Base-by-base conservation (phyloP, 2,797 vertebrate genomes). In the Rhinella marina region DNA sequence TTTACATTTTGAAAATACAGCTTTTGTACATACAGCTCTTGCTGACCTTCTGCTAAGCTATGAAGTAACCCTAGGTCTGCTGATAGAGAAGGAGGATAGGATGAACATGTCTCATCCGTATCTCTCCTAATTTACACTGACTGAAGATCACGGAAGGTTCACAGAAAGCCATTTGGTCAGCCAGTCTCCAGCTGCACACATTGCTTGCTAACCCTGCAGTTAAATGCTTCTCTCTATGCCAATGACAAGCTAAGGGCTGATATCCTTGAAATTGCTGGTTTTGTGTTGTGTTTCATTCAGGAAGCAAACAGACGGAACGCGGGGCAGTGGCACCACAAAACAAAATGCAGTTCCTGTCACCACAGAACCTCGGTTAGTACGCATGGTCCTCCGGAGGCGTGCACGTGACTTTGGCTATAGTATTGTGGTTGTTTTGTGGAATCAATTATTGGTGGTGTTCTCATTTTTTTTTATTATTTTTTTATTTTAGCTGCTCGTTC, bases 211-310 rank as follows among this genome's bases (percentile, higher is more conserved):
- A 86, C 80, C 29, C 54, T 82, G 84, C 32, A 84, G 75, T 79
- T 70, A 84, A 77, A 88, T 84, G 62, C 73, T 84, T 61, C n/a
- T 82, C 61, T 81, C 23, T 72, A 62, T 82, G 41, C 73, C 62
- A 66, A 72, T 81, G 57, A 73, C 57, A 81, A 85, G 57, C 48
- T 82, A 21, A 81, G 88, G 80, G 88, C 81, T 82, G 88, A 89
- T 89, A 89, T 89, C 75, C 85, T 89, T 89, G 84, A 89, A 86
- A 86, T 89, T 89, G 88, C 88, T 89, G 88, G 88, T 89, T 89
- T 89, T 89, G 81, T 89, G 85, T 89, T 89, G 80, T 89, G 85
- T 89, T 82, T 89, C 88, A 86, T 89, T 68, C 81, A 89, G 88
- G 88, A 83, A 89, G 84, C 88, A 89, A 89, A 89, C 88, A 89